Percentiles rank a stretch among this genome's conserved stretches.
phyloP scores from a whole-genome alignment of 2,797 vertebrate genomes.

The Megaceryle alcyon region DNA sequence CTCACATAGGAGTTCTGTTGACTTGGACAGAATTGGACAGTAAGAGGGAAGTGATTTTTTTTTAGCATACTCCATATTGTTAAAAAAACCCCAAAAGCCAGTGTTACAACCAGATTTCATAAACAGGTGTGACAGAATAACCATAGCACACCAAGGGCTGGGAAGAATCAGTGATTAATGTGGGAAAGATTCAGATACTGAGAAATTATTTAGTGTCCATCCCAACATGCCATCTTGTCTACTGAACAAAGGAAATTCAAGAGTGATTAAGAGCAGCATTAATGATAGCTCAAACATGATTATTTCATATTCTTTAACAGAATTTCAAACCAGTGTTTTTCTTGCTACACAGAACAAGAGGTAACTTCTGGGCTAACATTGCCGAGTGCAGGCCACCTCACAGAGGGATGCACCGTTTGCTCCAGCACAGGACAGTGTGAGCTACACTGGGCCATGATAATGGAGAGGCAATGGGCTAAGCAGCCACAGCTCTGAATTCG shows the following conservation, averaged over 20 bases:
- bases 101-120: neutral
- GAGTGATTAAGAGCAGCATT: neutral
- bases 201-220: neutral
- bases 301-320: neutral
- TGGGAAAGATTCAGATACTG: neutral
- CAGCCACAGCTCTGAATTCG: neutral
- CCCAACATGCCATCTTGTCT: neutral
- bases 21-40: neutral
- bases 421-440: neutral
- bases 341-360: neutral
- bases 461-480: neutral
- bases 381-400: neutral
- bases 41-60: neutral
- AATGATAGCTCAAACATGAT: neutral
- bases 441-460: neutral
- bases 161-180: neutral
- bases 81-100: neutral
- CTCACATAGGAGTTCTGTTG: neutral
- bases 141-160: neutral
- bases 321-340: neutral
- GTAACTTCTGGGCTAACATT: neutral
- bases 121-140: slow-evolving; percentile 4
- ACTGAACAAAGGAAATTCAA: neutral
- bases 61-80: neutral
- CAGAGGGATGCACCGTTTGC: neutral